phyloP scores from a whole-genome alignment of 2,113 vertebrate species.

The Probosciger aterrimus region DNA sequence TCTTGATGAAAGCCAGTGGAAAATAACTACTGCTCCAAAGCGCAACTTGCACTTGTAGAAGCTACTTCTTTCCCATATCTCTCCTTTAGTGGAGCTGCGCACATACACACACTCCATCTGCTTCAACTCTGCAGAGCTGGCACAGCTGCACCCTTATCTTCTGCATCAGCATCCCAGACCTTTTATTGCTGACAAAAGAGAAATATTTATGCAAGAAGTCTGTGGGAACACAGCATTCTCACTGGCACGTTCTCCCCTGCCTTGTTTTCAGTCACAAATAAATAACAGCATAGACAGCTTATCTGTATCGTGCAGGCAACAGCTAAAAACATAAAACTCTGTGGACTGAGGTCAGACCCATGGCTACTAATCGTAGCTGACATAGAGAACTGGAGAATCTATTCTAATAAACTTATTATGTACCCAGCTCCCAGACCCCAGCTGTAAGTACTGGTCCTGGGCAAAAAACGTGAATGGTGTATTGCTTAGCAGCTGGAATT shows the following conservation, averaged over 20 bases:
- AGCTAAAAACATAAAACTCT: neutral
- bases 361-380: neutral
- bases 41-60: neutral
- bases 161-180: conserved; percentile 30
- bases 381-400: neutral
- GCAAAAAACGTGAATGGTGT: neutral
- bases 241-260: neutral
- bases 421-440: neutral
- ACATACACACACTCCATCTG: neutral
- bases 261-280: neutral
- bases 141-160: conserved; percentile 26
- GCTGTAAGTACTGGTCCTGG: neutral
- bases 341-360: neutral
- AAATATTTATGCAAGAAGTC: neutral
- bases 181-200: conserved; percentile 14
- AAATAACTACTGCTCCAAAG: neutral
- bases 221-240: conserved; percentile 20
- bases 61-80: neutral
- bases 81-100: neutral
- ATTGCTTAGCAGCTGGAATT: neutral
- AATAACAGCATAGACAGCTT: fast-evolving
- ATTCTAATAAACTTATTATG: neutral
- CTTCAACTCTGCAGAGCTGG: neutral
- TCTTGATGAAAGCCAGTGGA: neutral
- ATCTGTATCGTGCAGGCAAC: neutral